These are phyloP conservation scores for Spilogale gracilis DNA, from an alignment of 2,113 vertebrate genomes.

Conservation along the genomic window DNA sequence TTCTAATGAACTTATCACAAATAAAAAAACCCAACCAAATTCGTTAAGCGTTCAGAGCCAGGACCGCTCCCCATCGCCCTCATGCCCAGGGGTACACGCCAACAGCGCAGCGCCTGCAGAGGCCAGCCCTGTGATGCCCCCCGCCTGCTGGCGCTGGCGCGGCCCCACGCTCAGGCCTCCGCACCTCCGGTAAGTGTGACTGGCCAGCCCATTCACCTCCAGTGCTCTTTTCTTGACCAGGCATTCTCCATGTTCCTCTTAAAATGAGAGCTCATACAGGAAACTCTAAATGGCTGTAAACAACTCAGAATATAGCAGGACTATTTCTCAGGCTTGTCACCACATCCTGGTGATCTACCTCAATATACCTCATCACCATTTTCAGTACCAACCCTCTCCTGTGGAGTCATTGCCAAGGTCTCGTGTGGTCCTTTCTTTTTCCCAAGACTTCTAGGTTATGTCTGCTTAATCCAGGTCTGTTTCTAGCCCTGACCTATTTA, in stretches of 20 bases:
- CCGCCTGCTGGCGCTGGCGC: not conserved
- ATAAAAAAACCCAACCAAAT: conserved; percentile 49
- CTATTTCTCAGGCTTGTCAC: conserved; percentile 14
- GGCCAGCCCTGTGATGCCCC: not conserved
- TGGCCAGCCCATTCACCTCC: not conserved
- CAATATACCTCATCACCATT: not conserved
- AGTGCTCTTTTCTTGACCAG: conserved; percentile 14
- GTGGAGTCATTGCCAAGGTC: not conserved
- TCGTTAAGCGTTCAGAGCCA: not conserved
- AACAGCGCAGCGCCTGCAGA: not conserved
- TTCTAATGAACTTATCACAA: conserved; percentile 57
- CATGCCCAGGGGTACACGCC: not conserved
- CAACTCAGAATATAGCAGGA: not conserved
- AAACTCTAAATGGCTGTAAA: not conserved
- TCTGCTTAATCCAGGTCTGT: not conserved
- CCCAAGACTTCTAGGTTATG: not conserved
- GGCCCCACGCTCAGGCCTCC: not conserved
- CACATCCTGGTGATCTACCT: not conserved
- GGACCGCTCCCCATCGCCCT: not conserved
- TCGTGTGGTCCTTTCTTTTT: not conserved
- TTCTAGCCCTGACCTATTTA: not conserved
- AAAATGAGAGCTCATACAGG: conserved; percentile 44
- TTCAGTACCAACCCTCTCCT: not conserved
- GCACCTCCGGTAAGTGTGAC: not conserved
- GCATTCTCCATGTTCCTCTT: not conserved